Evolutionary conservation across 1,140 invertebrate genomes (phyloP).

Genomic region (Lordiphosa mommai): DNA sequence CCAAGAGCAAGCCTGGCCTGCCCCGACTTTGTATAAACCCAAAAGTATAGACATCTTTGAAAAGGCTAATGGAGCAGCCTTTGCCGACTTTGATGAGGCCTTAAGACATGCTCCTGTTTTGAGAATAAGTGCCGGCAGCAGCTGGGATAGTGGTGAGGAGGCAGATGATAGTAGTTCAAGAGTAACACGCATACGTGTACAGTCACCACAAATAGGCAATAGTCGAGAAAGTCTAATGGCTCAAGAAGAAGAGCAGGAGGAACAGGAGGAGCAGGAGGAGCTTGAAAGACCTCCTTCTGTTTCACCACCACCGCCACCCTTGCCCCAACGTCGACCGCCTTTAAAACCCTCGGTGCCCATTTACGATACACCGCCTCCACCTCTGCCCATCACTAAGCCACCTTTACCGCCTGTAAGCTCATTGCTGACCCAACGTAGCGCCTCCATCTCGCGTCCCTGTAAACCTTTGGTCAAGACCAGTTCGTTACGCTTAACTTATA

Average conservation of each 20-base stretch:
- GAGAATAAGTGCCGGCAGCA: constrained; percentile 41
- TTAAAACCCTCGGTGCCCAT: constrained; percentile 22
- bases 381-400: constrained; percentile 42
- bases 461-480: constrained; percentile 72
- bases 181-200: constrained; percentile 51
- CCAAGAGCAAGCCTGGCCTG: constrained; percentile 36
- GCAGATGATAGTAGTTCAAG: constrained; percentile 56
- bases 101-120: constrained; percentile 65
- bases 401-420: background rate
- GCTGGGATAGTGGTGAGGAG: constrained; percentile 26
- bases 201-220: constrained; percentile 50
- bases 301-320: constrained; percentile 53
- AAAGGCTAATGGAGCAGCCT: constrained; percentile 28
- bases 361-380: constrained; percentile 57
- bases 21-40: constrained; percentile 53
- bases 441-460: constrained; percentile 51
- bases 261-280: background rate
- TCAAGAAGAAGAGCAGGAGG: constrained; percentile 37
- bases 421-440: constrained; percentile 48
- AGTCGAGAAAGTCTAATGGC: constrained; percentile 60
- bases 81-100: constrained; percentile 75
- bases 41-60: constrained; percentile 78
- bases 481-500: constrained; percentile 67
- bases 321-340: constrained; percentile 50
- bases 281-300: constrained; percentile 46